Conservation (phyloP, 2,113 vertebrate genomes). For the Psittacula cyanocephala region DNA sequence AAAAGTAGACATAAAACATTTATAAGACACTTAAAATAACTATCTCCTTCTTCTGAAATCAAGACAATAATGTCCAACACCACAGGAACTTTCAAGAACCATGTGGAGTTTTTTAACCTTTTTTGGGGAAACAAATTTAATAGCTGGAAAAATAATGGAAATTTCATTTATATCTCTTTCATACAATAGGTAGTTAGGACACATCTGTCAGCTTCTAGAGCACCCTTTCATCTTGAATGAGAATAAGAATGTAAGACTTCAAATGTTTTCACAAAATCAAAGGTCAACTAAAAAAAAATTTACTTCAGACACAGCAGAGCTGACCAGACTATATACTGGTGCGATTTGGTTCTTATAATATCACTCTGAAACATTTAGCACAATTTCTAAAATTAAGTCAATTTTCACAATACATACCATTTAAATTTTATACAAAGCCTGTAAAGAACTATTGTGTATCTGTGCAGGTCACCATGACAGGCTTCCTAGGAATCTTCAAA, state of each 20-base stretch:
- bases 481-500: neutral
- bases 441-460: neutral
- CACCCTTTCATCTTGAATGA: neutral
- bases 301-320: neutral
- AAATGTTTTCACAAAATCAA: neutral
- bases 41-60: neutral
- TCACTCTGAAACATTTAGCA: neutral
- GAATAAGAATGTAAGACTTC: neutral
- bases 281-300: neutral
- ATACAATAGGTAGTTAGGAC: neutral
- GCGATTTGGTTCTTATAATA: neutral
- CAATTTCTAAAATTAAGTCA: neutral
- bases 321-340: neutral
- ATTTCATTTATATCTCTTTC: neutral
- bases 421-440: neutral
- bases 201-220: neutral
- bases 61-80: neutral
- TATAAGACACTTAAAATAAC: neutral
- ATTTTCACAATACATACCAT: neutral
- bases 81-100: neutral
- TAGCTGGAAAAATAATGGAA: neutral
- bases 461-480: neutral
- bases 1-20: neutral
- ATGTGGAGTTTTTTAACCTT: accelerated
- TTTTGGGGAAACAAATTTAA: neutral